phyloP scores from a whole-genome alignment of 2,888 invertebrate species.

The Embidobia sp. region DNA sequence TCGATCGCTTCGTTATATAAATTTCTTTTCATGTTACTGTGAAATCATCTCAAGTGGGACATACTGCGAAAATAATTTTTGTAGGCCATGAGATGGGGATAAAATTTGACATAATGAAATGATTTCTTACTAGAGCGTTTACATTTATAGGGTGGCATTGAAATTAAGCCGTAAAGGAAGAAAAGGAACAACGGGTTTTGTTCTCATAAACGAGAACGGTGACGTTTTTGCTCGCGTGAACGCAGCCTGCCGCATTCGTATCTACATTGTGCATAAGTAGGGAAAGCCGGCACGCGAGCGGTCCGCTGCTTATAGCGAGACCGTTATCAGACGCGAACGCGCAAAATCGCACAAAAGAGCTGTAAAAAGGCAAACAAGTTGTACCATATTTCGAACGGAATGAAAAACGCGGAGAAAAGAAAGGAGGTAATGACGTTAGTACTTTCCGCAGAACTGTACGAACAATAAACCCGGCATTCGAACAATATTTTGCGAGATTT shows the following conservation, averaged over 20 bases:
- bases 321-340: constrained; percentile 53
- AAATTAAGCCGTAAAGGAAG: constrained; percentile 35
- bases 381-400: constrained; percentile 35
- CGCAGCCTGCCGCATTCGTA: constrained; percentile 51
- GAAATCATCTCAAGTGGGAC: constrained; percentile 18
- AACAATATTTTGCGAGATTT: constrained; percentile 3
- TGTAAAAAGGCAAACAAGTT: constrained; percentile 50
- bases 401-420: constrained; percentile 21
- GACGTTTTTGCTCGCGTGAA: constrained; percentile 57
- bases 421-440: constrained; percentile 41
- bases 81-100: constrained; percentile 9
- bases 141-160: constrained; percentile 46
- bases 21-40: constrained; percentile 5
- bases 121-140: constrained; percentile 29
- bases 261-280: constrained; percentile 51
- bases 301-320: constrained; percentile 16
- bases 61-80: constrained; percentile 9
- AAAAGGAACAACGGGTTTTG: constrained; percentile 53
- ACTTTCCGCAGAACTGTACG: constrained; percentile 5
- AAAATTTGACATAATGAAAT: constrained; percentile 25
- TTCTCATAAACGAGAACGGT: constrained; percentile 56
- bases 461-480: constrained; percentile 20
- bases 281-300: constrained; percentile 50
- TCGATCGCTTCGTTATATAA: neutral
- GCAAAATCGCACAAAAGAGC: constrained; percentile 48